Base-by-base conservation (phyloP, 1,140 invertebrate species). In the Neodiprion virginianus region DNA sequence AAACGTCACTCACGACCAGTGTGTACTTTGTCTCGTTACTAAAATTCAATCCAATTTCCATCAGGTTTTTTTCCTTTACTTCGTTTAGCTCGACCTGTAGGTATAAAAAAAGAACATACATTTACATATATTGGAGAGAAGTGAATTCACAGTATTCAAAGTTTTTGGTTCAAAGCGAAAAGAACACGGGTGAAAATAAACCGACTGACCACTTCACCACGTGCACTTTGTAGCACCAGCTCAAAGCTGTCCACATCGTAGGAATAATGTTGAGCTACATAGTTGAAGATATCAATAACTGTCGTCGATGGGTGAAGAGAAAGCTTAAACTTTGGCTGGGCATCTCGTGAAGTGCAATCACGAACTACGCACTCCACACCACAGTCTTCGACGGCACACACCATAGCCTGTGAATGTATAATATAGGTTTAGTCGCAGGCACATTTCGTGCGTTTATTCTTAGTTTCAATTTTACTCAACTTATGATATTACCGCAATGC, bases 201-300 rank as follows among this genome's bases (percentile, higher is more conserved):
- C 53, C 53, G 17, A 74, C 69, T 69, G 21, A 79, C 48, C 48
- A 67, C 8, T 74, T 74, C 14, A 10, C 28, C 23, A 69, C 61
- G 9, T 65, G 69, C 23, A 70, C 21, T 21, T 48, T 90, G 86
- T 73, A 89, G 84, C 10, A 87, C 80, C 17, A 91, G 76, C 61
- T 86, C 83, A 74, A 92, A 90, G 72, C 89, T 88, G 69, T 89
- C 89, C 10, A 85, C 83, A n/a, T 88, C 85, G 79, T 92, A 92
- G 9, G 86, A 81, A 80, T 89, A 91, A 70, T 88, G 84, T 65
- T 87, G 87, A 65, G 85, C 87, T 72, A 92, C 89, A 67, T 91
- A 87, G 28, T 84, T 79, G 48, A 91, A 87, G 8, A 92, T 80
- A 50, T 88, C 85, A 48, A 82, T 81, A 12, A 90, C 88, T 9